Evolutionary conservation across 2,113 vertebrate species (phyloP).

Genomic region (Strigops habroptila): DNA sequence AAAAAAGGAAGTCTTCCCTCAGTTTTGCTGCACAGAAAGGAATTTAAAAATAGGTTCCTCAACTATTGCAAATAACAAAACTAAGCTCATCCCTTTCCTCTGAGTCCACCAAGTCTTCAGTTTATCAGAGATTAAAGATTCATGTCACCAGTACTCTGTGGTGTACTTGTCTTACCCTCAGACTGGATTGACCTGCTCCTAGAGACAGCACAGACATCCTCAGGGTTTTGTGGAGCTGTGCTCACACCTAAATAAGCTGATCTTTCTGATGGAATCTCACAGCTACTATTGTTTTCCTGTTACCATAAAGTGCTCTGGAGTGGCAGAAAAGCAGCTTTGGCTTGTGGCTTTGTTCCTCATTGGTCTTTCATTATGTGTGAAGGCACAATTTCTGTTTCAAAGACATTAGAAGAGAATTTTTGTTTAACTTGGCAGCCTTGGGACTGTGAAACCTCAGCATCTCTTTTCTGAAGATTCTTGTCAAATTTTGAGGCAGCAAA

Average conservation of each 20-base stretch:
- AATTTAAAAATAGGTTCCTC: neutral
- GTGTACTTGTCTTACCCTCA: neutral
- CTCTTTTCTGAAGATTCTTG: neutral
- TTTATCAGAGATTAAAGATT: neutral
- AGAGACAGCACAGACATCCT: neutral
- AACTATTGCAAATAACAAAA: neutral
- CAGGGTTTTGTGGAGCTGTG: neutral
- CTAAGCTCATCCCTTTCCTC: neutral
- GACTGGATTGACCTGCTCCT: neutral
- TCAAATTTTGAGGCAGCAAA: neutral
- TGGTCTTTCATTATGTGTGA: neutral
- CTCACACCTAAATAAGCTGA: neutral
- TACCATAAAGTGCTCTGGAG: neutral
- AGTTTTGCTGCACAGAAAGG: neutral
- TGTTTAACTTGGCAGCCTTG: neutral
- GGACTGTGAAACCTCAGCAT: neutral
- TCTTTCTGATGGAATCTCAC: neutral
- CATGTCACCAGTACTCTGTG: neutral
- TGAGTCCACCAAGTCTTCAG: neutral
- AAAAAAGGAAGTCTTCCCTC: neutral
- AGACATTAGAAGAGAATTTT: neutral
- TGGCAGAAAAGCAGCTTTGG: neutral
- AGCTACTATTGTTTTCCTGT: neutral
- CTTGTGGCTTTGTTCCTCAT: neutral
- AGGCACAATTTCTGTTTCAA: neutral